A percentile compares a stretch with the other conserved stretches of the same genome.
These are phyloP conservation scores for Halisarca cf. caerulea DNA, from an alignment of 37 sponge, comb jelly and placozoan species.

Conservation along the genomic window DNA sequence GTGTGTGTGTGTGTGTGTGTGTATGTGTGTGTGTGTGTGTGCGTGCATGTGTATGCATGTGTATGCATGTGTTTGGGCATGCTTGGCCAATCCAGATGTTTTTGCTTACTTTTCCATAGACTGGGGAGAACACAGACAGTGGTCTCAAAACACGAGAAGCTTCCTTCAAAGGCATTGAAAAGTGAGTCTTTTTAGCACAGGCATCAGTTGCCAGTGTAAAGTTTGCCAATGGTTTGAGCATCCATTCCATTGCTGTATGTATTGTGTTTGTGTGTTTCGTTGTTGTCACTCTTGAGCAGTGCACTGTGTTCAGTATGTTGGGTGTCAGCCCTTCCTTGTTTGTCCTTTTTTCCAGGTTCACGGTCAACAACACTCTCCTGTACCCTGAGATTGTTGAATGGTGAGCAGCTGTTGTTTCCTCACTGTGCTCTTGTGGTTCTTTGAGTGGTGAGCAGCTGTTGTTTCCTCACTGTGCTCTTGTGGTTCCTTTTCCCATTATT, in stretches of 20 bases:
- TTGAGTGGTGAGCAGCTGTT: too few relatives aligned
- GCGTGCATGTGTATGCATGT: background rate
- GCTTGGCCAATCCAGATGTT: background rate
- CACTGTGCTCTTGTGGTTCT: too few relatives aligned
- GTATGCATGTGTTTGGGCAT: background rate
- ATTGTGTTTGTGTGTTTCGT: too few relatives aligned
- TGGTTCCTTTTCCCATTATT: too few relatives aligned
- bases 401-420: slow-evolving; percentile 71
- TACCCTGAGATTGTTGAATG: slow-evolving; percentile 88
- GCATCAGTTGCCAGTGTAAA: background rate
- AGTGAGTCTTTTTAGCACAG: too few relatives aligned
- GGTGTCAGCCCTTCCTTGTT: too few relatives aligned
- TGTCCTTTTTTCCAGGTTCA: slow-evolving; percentile 43
- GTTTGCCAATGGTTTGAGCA: background rate
- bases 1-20: too few relatives aligned
- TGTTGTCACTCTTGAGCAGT: too few relatives aligned
- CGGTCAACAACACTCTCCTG: slow-evolving; percentile 74
- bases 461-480: too few relatives aligned
- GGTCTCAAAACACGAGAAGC: slow-evolving; percentile 70
- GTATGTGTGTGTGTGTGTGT: background rate
- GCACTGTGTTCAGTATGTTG: too few relatives aligned
- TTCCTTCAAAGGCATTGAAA: slow-evolving; percentile 79
- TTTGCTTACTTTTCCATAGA: slow-evolving; percentile 37
- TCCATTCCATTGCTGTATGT: too few relatives aligned
- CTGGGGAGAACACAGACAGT: slow-evolving; percentile 92